Base-by-base conservation (phyloP, 2,888 invertebrate genomes). In the Drosophila phalerata region DNA sequence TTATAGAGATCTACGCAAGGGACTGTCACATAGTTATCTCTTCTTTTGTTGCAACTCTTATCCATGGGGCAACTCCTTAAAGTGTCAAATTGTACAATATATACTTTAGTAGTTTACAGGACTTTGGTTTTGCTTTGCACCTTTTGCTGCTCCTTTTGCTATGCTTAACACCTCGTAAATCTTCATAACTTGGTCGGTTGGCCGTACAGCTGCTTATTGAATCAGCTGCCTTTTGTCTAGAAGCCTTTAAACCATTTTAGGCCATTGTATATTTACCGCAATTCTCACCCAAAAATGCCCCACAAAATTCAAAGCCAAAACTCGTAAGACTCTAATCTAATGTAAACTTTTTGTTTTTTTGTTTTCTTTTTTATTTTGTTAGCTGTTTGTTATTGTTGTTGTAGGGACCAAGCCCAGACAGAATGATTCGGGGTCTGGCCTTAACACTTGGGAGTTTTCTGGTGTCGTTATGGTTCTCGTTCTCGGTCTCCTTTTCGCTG, bases 241-340 rank as follows among this genome's bases (percentile, higher is more conserved):
- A 49, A 48, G 70, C 43, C 51, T 73, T 76, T 65, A 65, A 69
- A 45, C 42, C 48, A 55, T 57, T 72, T 61, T 45, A 13, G 34
- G 15, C 61, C 32, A 64, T 75, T 61, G 49, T 60, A 72, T 60
- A 58, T 63, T 62, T 55, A 58, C 58, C 71, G 57, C 72, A 58
- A 71, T 61, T 70, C 72, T 25, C 72, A 52, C 66, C 57, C 52
- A 32, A 34, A 64, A 55, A 40, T 37, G 10, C 53, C 58, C 63
- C 47, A 42, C 55, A 17, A 47, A 63, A 45, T 63, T 52, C 48
- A 65, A 51, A 38, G 38, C 71, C 51, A 40, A 62, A 74, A 61
- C 65, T 60, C 52, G 49, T 38, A 73, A 62, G 65, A 51, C 81
- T 76, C 78, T 82, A 82, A 82, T 82, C 82, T 81, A 82, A 82